Percentiles rank a stretch among this genome's conserved stretches.
Conservation (phyloP, 2,797 vertebrate genomes). For the Halcyon chelicuti region DNA sequence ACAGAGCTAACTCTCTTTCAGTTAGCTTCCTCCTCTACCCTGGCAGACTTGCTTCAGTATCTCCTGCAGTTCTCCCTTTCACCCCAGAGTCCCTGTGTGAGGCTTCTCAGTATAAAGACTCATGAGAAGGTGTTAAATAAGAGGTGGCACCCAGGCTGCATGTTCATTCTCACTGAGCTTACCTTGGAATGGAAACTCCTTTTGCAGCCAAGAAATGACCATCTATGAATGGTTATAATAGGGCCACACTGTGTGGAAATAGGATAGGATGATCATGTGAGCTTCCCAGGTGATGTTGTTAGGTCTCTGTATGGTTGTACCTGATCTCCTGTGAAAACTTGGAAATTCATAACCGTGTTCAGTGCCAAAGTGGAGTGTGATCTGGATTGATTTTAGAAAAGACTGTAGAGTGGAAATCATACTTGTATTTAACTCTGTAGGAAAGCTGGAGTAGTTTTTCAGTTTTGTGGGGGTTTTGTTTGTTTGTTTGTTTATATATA, state of each 20-base stretch:
- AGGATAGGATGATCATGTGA: neutral
- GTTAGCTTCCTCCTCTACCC: neutral
- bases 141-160: accelerated
- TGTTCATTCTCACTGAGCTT: neutral
- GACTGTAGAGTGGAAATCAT: neutral
- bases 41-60: neutral
- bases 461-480: too few species aligned
- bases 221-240: neutral
- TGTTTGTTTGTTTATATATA: too few species aligned
- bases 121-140: neutral
- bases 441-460: neutral
- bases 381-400: neutral
- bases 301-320: neutral
- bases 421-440: neutral
- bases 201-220: neutral
- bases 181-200: neutral
- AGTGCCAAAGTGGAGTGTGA: neutral
- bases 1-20: neutral
- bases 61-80: neutral
- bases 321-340: neutral
- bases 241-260: neutral
- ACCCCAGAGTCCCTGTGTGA: neutral
- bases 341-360: neutral
- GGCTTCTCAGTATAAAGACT: neutral
- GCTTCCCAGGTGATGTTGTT: neutral